Evolutionary conservation across 2,888 invertebrate species (phyloP).

Genomic region (Heliconius ismenius): DNA sequence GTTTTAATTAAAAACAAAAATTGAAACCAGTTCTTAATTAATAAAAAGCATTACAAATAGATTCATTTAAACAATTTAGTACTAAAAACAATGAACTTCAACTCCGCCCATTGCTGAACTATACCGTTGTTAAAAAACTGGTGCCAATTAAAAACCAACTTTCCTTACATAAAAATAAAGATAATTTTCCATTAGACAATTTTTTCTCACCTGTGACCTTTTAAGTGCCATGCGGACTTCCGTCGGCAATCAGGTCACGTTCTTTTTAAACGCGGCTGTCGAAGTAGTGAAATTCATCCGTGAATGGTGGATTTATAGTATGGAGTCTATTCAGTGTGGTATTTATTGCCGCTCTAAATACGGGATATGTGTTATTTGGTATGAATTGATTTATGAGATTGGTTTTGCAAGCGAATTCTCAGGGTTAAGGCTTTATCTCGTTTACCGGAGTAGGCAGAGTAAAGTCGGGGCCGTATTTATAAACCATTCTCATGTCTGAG

Average conservation of each 20-base stretch:
- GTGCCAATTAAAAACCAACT: conserved; percentile 50
- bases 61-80: conserved; percentile 44
- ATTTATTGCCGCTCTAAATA: conserved; percentile 47
- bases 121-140: conserved; percentile 51
- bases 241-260: conserved; percentile 80
- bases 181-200: conserved; percentile 48
- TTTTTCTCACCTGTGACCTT: conserved; percentile 61
- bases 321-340: conserved; percentile 48
- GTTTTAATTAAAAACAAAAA: not conserved
- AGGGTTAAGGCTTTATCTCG: not conserved
- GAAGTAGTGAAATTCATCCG: conserved; percentile 50
- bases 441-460: too few relatives aligned
- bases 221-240: conserved; percentile 64
- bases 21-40: not conserved
- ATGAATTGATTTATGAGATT: not conserved
- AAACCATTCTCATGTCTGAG: too few relatives aligned
- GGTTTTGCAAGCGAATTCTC: not conserved
- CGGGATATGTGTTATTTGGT: conserved; percentile 21
- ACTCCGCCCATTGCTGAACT: conserved; percentile 59
- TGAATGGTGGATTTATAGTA: conserved; percentile 46
- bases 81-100: conserved; percentile 51
- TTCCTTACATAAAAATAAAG: conserved; percentile 50
- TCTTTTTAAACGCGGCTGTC: conserved; percentile 72
- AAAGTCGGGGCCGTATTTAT: too few relatives aligned
- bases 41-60: conserved; percentile 27